Conservation (phyloP, 2,888 invertebrate genomes). For the Clitarchus hookeri region DNA sequence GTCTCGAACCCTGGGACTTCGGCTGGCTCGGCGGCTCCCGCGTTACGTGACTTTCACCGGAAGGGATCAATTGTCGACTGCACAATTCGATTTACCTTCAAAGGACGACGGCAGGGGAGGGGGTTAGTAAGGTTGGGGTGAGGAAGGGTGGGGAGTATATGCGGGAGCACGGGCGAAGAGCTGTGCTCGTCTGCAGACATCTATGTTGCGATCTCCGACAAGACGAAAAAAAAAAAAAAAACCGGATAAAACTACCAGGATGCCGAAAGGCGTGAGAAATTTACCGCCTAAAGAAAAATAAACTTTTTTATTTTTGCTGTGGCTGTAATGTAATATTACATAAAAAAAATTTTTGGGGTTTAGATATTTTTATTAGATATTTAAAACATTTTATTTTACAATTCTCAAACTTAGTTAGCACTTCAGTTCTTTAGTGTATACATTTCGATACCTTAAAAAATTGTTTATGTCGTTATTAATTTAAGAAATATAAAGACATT, state of each 20-base stretch:
- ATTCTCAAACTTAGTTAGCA: no score
- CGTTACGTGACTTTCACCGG: slow-evolving; percentile 2
- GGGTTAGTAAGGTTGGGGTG: neutral
- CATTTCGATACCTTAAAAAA: no score
- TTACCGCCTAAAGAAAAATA: no score
- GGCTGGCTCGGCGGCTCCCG: neutral
- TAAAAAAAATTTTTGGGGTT: no score
- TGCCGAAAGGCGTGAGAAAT: neutral
- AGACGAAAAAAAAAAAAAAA: neutral
- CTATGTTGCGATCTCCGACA: neutral
- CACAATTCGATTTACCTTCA: slow-evolving; percentile 24
- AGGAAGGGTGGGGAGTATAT: neutral
- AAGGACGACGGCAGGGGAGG: neutral
- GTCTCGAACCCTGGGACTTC: neutral
- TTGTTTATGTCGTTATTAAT: no score
- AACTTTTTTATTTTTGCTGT: no score
- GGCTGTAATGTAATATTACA: no score
- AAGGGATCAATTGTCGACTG: slow-evolving; percentile 22
- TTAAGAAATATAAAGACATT: no score
- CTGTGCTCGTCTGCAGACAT: neutral
- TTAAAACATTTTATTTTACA: no score
- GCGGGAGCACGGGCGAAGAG: neutral
- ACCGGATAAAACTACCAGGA: neutral
- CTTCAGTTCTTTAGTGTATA: no score
- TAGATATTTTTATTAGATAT: no score